Evolutionary conservation across 2,113 vertebrate species (phyloP).

Genomic region (Tachysurus vachellii): DNA sequence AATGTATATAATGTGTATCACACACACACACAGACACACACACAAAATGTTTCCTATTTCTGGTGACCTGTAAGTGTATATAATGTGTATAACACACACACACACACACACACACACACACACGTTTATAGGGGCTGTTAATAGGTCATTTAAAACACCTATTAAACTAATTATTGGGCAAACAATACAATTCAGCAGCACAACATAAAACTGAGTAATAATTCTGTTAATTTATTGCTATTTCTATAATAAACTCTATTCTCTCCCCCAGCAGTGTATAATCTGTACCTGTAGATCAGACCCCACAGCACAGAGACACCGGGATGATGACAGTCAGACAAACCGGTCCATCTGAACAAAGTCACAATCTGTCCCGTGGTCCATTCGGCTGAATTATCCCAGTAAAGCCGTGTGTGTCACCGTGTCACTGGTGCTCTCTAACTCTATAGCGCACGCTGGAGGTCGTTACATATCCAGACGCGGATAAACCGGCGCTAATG

Average conservation of each 20-base stretch:
- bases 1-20: too few relatives aligned
- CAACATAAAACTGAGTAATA: neutral
- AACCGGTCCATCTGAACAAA: constrained; percentile 20
- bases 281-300: neutral
- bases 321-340: constrained; percentile 7
- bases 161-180: neutral
- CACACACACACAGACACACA: too few relatives aligned
- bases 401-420: neutral
- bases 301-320: constrained; percentile 2
- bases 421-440: neutral
- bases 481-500: constrained; percentile 5
- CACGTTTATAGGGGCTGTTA: neutral
- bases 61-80: too few relatives aligned
- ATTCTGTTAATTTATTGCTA: neutral
- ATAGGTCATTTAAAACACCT: neutral
- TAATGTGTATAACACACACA: neutral
- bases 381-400: neutral
- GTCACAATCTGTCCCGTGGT: constrained; percentile 5
- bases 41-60: too few relatives aligned
- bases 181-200: neutral
- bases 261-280: neutral
- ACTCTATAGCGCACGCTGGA: neutral
- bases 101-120: neutral
- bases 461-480: neutral
- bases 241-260: too few relatives aligned